Conservation (phyloP, 2,888 invertebrate species). For the Nebria brevicollis region DNA sequence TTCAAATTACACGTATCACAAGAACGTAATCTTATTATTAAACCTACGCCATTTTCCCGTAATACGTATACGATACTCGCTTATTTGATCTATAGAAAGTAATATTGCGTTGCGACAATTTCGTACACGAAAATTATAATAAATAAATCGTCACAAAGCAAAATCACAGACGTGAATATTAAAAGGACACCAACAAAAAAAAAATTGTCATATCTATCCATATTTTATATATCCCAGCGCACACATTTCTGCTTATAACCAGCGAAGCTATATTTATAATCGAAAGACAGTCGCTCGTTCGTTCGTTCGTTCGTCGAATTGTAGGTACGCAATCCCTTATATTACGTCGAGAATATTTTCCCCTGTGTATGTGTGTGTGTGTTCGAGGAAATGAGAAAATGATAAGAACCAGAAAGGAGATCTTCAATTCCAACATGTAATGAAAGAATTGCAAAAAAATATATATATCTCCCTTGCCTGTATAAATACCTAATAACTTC, state of each 20-base stretch:
- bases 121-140: too few species aligned
- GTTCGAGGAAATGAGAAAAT: slow-evolving; percentile 44
- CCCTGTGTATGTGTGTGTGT: neutral
- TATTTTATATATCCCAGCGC: too few species aligned
- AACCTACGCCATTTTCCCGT: neutral
- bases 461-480: slow-evolving; percentile 27
- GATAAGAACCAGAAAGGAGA: slow-evolving; percentile 42
- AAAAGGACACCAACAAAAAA: neutral
- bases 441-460: slow-evolving; percentile 46
- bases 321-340: neutral
- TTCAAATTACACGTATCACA: slow-evolving; percentile 7
- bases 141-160: too few species aligned
- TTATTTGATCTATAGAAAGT: too few species aligned
- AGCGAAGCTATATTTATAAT: slow-evolving; percentile 10
- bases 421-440: slow-evolving; percentile 43
- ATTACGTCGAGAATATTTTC: neutral
- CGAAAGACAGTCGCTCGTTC: neutral
- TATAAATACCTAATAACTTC: neutral
- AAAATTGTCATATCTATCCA: neutral
- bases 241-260: neutral
- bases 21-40: slow-evolving; percentile 8
- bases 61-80: too few species aligned
- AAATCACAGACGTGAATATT: neutral
- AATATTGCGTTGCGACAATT: too few species aligned
- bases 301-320: neutral